Conservation (phyloP, 2,113 vertebrate species). For the Gymnogyps californianus region DNA sequence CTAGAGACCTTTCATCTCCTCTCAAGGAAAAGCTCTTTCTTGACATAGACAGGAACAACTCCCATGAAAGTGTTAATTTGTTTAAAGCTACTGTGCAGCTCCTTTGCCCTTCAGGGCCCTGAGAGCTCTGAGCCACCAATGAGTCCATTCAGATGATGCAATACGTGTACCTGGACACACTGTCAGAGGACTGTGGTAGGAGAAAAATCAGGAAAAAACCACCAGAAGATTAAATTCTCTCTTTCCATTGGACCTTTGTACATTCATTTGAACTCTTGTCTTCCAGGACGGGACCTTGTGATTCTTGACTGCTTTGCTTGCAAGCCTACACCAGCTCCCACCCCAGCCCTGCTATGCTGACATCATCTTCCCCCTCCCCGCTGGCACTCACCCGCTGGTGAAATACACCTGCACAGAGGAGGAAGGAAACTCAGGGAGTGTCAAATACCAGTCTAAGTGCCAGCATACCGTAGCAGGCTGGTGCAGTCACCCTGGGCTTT, state of each 20-base stretch:
- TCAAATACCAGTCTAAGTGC: background rate
- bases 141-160: background rate
- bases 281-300: background rate
- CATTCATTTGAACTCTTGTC: background rate
- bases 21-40: background rate
- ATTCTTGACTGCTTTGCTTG: background rate
- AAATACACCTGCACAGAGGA: background rate
- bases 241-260: background rate
- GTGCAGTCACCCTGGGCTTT: slow-evolving; percentile 26
- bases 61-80: background rate
- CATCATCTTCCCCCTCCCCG: background rate
- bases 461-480: slow-evolving; percentile 6
- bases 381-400: background rate
- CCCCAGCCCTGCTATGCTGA: background rate
- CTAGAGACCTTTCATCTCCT: background rate
- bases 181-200: background rate
- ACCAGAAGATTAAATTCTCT: background rate
- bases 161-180: background rate
- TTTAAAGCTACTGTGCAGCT: background rate
- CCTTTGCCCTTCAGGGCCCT: background rate
- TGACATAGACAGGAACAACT: background rate
- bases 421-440: background rate
- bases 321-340: background rate
- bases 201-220: background rate
- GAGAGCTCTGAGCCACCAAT: background rate